Conservation (phyloP, 2,797 vertebrate species). For the Poecile montanus region DNA sequence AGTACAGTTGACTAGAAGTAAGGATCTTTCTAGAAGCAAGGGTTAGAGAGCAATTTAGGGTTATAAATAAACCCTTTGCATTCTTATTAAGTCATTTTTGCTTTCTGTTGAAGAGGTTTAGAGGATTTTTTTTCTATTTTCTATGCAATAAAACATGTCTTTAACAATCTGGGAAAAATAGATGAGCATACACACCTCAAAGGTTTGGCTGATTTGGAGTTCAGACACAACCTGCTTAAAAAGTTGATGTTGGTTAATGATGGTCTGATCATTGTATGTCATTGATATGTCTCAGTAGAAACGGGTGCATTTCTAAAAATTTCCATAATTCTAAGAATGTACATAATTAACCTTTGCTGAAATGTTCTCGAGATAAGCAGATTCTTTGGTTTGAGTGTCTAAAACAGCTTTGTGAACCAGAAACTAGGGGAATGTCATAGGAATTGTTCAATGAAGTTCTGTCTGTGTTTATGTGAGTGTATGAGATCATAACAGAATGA, state of each 20-base stretch:
- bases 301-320: not conserved
- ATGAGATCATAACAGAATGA: not conserved
- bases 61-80: not conserved
- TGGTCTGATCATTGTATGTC: not conserved
- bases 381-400: not conserved
- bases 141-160: not conserved
- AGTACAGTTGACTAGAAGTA: not conserved
- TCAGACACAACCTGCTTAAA: not conserved
- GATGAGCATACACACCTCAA: not conserved
- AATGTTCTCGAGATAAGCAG: not conserved
- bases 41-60: not conserved
- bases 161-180: not conserved
- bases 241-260: not conserved
- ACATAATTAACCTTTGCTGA: not conserved
- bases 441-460: not conserved
- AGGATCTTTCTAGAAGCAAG: not conserved
- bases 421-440: not conserved
- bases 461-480: not conserved
- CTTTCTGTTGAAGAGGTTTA: not conserved
- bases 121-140: not conserved
- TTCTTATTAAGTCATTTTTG: not conserved
- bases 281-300: not conserved
- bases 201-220: not conserved
- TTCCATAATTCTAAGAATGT: not conserved
- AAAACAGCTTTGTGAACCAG: not conserved